Conservation (phyloP, 2,113 vertebrate species). For the Melanotaenia duboulayi region DNA sequence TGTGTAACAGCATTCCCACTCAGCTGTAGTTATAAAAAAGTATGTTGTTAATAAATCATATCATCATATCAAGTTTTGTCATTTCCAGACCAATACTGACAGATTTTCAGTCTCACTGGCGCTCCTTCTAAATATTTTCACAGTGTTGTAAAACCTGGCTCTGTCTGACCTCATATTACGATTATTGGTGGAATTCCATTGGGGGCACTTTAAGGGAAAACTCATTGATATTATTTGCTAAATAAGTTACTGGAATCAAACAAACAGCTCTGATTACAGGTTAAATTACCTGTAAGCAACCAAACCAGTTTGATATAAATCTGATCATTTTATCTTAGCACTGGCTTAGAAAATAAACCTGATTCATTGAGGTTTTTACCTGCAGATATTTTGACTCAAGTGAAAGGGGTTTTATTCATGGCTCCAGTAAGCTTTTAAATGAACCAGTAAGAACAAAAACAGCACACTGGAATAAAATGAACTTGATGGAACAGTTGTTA, state of each 20-base stretch:
- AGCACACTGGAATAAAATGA: neutral
- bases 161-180: neutral
- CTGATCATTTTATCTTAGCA: neutral
- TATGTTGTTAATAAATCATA: too few relatives aligned
- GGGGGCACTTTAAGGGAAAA: neutral
- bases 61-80: too few relatives aligned
- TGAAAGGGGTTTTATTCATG: slow-evolving; percentile 1
- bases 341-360: neutral
- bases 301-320: neutral
- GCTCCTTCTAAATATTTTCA: too few relatives aligned
- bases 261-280: neutral
- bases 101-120: too few relatives aligned
- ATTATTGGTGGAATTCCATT: neutral
- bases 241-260: too few relatives aligned
- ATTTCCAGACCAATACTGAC: too few relatives aligned
- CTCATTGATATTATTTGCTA: too few relatives aligned
- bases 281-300: neutral
- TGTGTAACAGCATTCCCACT: too few relatives aligned
- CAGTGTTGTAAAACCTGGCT: neutral
- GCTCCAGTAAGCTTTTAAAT: neutral
- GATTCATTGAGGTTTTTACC: neutral
- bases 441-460: neutral
- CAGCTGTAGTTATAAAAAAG: too few relatives aligned
- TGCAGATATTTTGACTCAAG: neutral
- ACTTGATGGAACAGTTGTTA: neutral